These are phyloP conservation scores for Oreotrochilus melanogaster DNA, from an alignment of 2,113 vertebrate species.

Conservation along the genomic window DNA sequence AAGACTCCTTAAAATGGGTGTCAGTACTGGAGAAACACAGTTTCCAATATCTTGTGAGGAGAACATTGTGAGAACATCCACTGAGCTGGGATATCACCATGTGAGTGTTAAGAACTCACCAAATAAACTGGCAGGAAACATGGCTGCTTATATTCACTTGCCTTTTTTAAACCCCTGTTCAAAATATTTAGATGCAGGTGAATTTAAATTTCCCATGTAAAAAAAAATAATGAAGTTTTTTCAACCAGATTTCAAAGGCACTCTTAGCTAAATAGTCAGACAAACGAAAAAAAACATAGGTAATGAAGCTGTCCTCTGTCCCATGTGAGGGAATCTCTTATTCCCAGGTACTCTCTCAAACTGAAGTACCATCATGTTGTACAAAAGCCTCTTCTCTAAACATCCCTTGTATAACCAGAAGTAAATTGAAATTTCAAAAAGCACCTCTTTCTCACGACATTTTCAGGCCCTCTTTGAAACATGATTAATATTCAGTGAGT, in stretches of 20 bases:
- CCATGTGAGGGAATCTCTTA: background rate
- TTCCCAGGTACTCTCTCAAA: background rate
- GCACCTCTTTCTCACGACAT: background rate
- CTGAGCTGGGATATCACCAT: background rate
- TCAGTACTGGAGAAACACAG: accelerated
- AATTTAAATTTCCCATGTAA: background rate
- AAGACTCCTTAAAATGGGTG: background rate
- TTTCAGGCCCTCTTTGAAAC: constrained; percentile 9
- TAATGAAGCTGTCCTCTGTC: accelerated
- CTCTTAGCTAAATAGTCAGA: background rate
- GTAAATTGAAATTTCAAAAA: background rate
- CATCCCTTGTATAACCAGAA: background rate
- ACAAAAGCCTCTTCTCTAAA: background rate
- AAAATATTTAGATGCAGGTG: background rate
- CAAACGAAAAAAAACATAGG: background rate
- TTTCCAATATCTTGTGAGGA: background rate
- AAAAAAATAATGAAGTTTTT: background rate
- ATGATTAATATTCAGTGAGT: constrained; percentile 7
- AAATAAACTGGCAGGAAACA: background rate
- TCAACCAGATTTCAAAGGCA: background rate
- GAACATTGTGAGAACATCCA: background rate
- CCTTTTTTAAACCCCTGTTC: background rate
- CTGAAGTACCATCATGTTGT: accelerated
- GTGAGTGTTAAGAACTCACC: background rate
- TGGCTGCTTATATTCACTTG: background rate